A percentile compares a stretch with the other conserved stretches of the same genome.
phyloP scores from a whole-genome alignment of 2,113 vertebrate genomes.

The Heptranchias perlo region DNA sequence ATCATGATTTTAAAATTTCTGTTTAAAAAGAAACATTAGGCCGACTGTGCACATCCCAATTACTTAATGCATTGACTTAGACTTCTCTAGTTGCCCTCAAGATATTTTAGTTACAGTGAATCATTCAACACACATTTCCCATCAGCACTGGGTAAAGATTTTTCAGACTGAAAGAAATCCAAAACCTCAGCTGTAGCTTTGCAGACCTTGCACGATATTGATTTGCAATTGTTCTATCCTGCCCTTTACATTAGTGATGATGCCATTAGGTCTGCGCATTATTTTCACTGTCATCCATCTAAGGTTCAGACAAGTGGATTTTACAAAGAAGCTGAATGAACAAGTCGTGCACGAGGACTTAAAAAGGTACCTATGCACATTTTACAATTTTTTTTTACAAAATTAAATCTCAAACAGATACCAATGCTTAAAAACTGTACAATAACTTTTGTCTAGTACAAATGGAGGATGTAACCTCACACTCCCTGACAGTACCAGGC shows the following conservation, averaged over 20 bases:
- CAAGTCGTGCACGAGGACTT: neutral
- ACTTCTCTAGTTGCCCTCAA: neutral
- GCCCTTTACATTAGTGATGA: neutral
- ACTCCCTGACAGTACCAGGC: neutral
- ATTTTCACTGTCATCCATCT: neutral
- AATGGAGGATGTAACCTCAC: neutral
- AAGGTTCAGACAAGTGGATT: neutral
- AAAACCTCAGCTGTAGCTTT: neutral
- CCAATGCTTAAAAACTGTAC: neutral
- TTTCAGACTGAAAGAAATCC: slow-evolving; percentile 12
- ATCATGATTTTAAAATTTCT: neutral
- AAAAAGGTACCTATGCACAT: neutral
- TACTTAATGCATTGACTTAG: neutral
- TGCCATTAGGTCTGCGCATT: neutral
- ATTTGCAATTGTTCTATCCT: neutral
- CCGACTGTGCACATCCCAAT: neutral
- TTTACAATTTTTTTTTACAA: neutral
- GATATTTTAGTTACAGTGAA: neutral
- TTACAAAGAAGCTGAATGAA: neutral
- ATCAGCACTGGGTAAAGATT: neutral
- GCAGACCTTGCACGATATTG: neutral
- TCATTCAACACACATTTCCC: neutral
- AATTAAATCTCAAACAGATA: neutral
- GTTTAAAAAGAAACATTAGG: neutral
- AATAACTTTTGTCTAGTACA: neutral